Evolutionary conservation across 2,888 invertebrate species (phyloP).

Genomic region (Encarsia formosa): DNA sequence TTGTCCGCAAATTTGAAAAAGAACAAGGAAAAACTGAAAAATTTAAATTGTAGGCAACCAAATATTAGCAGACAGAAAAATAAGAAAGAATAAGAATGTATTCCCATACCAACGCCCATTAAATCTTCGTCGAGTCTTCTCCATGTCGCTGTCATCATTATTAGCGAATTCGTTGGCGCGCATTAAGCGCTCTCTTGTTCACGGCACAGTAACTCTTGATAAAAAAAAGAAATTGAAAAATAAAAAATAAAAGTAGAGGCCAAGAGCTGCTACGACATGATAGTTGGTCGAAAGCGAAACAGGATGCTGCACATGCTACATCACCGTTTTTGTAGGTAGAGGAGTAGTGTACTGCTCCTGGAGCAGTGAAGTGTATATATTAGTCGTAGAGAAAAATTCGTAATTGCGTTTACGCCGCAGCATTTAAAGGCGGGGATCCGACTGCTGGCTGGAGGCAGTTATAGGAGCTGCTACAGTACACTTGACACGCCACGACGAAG

Average conservation of each 20-base stretch:
- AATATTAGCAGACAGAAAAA: no score
- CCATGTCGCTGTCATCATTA: conserved; percentile 37
- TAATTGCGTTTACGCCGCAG: conserved; percentile 17
- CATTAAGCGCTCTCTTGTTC: conserved; percentile 18
- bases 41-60: no score
- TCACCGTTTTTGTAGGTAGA: background rate
- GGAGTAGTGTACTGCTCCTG: no score
- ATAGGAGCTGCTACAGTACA: background rate
- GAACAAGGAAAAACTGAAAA: no score
- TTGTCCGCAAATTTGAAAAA: no score
- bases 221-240: background rate
- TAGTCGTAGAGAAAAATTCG: no score
- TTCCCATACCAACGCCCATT: conserved; percentile 43
- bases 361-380: no score
- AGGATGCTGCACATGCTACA: conserved; percentile 15
- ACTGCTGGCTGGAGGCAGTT: background rate
- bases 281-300: conserved; percentile 3
- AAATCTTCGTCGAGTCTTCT: conserved; percentile 36
- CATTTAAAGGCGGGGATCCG: conserved; percentile 22
- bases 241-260: background rate
- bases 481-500: no score
- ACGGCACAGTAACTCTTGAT: no score
- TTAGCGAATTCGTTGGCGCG: conserved; percentile 18
- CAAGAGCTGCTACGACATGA: no score
- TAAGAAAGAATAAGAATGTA: no score